Conservation (phyloP, 2,888 invertebrate genomes). For the Tricholauxania praeusta region DNA sequence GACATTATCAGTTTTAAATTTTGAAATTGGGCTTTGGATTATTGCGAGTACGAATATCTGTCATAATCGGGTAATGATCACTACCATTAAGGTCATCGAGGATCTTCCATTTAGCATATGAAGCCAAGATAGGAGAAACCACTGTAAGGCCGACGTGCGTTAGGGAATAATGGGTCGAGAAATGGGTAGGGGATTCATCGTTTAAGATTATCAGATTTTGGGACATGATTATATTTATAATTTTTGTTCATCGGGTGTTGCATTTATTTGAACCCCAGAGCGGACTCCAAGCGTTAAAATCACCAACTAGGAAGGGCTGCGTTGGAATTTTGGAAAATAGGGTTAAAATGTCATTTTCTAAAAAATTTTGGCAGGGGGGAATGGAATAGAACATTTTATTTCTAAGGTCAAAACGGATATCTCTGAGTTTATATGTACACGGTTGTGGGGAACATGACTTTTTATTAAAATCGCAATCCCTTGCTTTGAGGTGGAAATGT, state of each 20-base stretch:
- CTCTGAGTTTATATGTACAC: slow-evolving; percentile 17
- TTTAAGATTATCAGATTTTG: slow-evolving; percentile 5
- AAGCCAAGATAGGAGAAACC: slow-evolving; percentile 8
- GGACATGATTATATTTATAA: not conserved
- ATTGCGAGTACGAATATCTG: not conserved
- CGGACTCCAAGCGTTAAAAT: slow-evolving; percentile 20
- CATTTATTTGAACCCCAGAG: slow-evolving; percentile 22
- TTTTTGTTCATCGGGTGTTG: slow-evolving; percentile 9
- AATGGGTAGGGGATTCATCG: slow-evolving; percentile 25
- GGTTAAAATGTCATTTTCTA: too few relatives aligned
- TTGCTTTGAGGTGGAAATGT: slow-evolving; percentile 19
- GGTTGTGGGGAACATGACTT: slow-evolving; percentile 24
- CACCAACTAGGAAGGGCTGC: too few relatives aligned
- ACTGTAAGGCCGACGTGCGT: slow-evolving; percentile 34
- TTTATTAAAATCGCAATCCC: slow-evolving; percentile 24
- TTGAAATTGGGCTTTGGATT: not conserved
- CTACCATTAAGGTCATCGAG: slow-evolving; percentile 27
- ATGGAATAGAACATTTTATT: not conserved
- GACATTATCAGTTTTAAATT: slow-evolving; percentile 12
- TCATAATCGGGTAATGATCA: slow-evolving; percentile 31
- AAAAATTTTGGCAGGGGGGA: too few relatives aligned
- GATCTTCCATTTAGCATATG: slow-evolving; percentile 19
- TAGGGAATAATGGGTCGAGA: slow-evolving; percentile 36
- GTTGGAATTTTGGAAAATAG: too few relatives aligned
- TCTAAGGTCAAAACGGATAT: not conserved